Evolutionary conservation across 2,888 invertebrate genomes (phyloP), one percentile per base, ranked within the genome.

Genomic region (Volucella zonaria): DNA sequence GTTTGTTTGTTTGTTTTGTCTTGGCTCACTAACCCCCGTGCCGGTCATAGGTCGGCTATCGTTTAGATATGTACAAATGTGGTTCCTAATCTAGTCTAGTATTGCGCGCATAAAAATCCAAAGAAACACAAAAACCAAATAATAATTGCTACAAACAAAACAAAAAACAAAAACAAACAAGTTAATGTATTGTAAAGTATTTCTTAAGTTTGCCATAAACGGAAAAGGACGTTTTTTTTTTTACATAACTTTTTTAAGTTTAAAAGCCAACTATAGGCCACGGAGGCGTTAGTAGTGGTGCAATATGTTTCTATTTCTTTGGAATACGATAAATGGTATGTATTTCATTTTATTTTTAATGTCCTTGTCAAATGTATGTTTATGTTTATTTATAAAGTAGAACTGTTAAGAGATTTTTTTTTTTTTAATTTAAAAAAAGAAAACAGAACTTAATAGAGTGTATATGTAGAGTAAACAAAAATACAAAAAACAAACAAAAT

Each of bases 41-140:
- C 76, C 71, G 70, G 71, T 68, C 45, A 47, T 79, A 80, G 64
- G 58, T 62, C 52, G 62, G 49, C 54, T 67, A 52, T 61, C 52
- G 61, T 87, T 87, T 88, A 88, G 88, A 89, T 89, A 89, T 90
- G 91, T 90, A 91, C 89, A 90, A 91, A 91, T 89, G 90, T 90
- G 89, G 91, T 91, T 91, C 91, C 91, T 91, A 91, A 90, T 90
- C 90, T 91, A 91, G 91, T 91, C 91, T 89, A 83, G 79, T 76
- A 68, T 51, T 59, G 70, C 77, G 43, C 31, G 31, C 31, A 31
- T 73, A 54, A 56, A 73, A 67, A 67, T 56, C 71, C 64, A 76
- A 76, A 67, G 76, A 75, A 74, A 64, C 45, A 58, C 38, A 40
- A 66, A 66, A 51, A 31, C 31, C 31, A 31, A 10, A 52, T 52